phyloP scores from a whole-genome alignment of 2,113 vertebrate species.

The Lycaon pictus region DNA sequence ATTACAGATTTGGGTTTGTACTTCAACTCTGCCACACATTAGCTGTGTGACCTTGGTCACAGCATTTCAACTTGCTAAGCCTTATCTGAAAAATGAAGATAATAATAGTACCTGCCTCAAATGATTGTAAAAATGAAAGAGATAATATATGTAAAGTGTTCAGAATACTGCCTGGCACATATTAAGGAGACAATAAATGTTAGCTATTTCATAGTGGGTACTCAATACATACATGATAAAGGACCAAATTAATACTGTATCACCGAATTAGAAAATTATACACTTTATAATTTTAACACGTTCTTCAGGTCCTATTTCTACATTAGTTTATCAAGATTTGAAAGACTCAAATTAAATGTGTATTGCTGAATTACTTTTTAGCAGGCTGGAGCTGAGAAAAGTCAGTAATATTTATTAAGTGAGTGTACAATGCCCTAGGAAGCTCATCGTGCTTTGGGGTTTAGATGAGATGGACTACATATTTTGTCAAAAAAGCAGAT shows the following conservation, averaged over 20 bases:
- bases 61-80: background rate
- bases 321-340: slow-evolving; percentile 73
- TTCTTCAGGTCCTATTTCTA: slow-evolving; percentile 55
- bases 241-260: slow-evolving; percentile 2
- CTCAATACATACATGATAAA: slow-evolving; percentile 19
- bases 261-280: slow-evolving; percentile 73
- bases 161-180: slow-evolving; percentile 17
- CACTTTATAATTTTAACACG: slow-evolving; percentile 67
- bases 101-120: slow-evolving; percentile 35
- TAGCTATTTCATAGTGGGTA: slow-evolving; percentile 40
- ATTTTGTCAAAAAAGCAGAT: slow-evolving; percentile 71
- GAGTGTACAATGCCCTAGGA: background rate
- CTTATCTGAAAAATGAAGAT: slow-evolving; percentile 30
- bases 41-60: background rate
- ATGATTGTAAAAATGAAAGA: slow-evolving; percentile 23
- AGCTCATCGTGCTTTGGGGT: slow-evolving; percentile 64
- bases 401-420: slow-evolving; percentile 74
- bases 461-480: slow-evolving; percentile 63
- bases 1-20: background rate
- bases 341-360: slow-evolving; percentile 71
- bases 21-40: background rate
- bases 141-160: slow-evolving; percentile 26
- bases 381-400: slow-evolving; percentile 48
- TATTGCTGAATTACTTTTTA: slow-evolving; percentile 69
- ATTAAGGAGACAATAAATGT: slow-evolving; percentile 57